A percentile compares a stretch with the other conserved stretches of the same genome.
Conservation (phyloP, 2,797 vertebrate genomes). For the Hylomyscus alleni region DNA sequence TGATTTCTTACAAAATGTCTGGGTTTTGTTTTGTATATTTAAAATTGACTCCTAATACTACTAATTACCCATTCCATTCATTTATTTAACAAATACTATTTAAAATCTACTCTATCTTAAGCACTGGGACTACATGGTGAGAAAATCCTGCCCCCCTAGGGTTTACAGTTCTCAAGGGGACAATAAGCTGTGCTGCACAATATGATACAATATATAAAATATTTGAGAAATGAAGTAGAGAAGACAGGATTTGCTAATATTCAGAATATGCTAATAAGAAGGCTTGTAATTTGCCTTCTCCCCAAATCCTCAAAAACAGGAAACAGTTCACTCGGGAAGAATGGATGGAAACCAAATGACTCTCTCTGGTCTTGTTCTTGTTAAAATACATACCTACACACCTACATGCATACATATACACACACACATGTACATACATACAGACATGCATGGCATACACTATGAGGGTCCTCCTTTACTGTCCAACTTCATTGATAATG, state of each 20-base stretch:
- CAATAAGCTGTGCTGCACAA: background rate
- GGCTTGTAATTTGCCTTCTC: conserved; percentile 8
- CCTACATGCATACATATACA: background rate
- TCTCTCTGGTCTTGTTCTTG: background rate
- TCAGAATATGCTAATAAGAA: background rate
- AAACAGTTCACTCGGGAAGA: conserved; percentile 6
- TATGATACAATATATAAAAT: background rate
- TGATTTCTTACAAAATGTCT: conserved; percentile 52
- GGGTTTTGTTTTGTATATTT: conserved; percentile 5
- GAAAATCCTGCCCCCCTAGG: background rate
- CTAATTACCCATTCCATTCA: conserved; percentile 6
- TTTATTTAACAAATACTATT: conserved; percentile 50
- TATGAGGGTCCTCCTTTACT: background rate
- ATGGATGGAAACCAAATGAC: background rate
- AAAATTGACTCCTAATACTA: conserved; percentile 60
- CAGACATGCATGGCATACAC: background rate
- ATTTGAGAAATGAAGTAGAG: background rate
- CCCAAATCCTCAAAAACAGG: background rate
- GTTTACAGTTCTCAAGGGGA: background rate
- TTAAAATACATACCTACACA: background rate
- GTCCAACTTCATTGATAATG: background rate
- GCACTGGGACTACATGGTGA: background rate
- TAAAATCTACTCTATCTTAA: background rate
- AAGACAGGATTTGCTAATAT: background rate
- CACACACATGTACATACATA: background rate